Evolutionary conservation across 2,113 vertebrate species (phyloP), one percentile per base, ranked within the genome.

Genomic region (Eulacestoma nigropectus): DNA sequence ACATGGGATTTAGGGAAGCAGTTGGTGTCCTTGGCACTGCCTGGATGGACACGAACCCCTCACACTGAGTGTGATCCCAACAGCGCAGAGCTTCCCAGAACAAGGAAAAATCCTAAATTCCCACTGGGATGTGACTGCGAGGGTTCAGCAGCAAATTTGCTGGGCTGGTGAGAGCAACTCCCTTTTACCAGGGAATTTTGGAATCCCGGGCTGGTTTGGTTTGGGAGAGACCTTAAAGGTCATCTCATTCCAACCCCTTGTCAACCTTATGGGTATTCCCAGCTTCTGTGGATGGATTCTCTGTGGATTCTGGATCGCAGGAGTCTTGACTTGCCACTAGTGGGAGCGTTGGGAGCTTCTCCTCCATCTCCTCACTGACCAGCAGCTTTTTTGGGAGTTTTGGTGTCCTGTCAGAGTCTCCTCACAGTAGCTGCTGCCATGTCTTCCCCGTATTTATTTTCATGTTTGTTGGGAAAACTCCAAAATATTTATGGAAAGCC

Each of bases 31-130:
- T 18, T 27, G 30, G 26, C 53, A 2, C 21, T 25, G 62, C 14
- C 46, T 29, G 75, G 39, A 1, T 5, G 21, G 17, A 4, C 1
- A 0, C 0, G 33, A 49, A 23, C 14, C 49, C 12, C 39, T 82
- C 67, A 3, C 12, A 3, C 4, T 6, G 57, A 23, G 59, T 7
- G 29, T 41, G 32, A 42, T n/a, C 62, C 63, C 1, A 0, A 6
- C 35, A 56, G 35, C 8, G 3, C 13, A 1, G 21, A 32, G 33
- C 41, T 56, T 20, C 76, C 59, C 44, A 23, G 21, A 25, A 9
- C 13, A 4, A 35, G 67, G 35, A 6, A 22, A 68, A 73, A 52
- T 8, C 37, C 42, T 2, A 3, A 4, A 41, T 37, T 39, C 32
- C 11, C 16, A 0, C 11, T 6, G 33, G 26, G 33, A 8, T 57